These are phyloP conservation scores for Drymodes brunneopygia DNA, from an alignment of 2,113 vertebrate species.

Conservation along the genomic window DNA sequence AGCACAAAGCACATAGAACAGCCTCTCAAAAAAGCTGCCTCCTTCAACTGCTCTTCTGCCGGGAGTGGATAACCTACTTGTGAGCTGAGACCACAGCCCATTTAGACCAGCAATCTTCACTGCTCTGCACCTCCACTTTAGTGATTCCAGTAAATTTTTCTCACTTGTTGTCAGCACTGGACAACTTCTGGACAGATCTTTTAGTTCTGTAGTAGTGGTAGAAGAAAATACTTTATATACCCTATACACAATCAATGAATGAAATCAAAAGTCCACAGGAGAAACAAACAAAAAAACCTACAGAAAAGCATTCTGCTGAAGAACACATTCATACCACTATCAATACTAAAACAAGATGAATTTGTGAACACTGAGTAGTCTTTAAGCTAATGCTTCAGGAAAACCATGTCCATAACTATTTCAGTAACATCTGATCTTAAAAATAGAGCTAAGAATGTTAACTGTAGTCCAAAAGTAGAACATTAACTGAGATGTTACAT, in stretches of 20 bases:
- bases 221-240: neutral
- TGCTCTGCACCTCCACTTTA: neutral
- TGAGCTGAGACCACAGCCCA: neutral
- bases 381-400: neutral
- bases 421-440: neutral
- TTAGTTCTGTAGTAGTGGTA: neutral
- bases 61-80: neutral
- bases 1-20: neutral
- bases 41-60: neutral
- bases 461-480: neutral
- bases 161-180: neutral
- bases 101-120: neutral
- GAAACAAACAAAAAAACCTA: accelerated
- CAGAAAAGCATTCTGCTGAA: neutral
- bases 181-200: neutral
- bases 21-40: neutral
- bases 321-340: neutral
- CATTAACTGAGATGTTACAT: neutral
- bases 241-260: neutral
- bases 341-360: neutral
- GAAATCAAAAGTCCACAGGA: neutral
- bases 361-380: neutral
- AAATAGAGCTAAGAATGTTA: neutral
- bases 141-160: neutral
- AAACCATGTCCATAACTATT: neutral